Percentiles rank a stretch among this genome's conserved stretches.
Evolutionary conservation across 2,888 invertebrate genomes (phyloP).

Genomic region (Polydrusus pterygomalis): DNA sequence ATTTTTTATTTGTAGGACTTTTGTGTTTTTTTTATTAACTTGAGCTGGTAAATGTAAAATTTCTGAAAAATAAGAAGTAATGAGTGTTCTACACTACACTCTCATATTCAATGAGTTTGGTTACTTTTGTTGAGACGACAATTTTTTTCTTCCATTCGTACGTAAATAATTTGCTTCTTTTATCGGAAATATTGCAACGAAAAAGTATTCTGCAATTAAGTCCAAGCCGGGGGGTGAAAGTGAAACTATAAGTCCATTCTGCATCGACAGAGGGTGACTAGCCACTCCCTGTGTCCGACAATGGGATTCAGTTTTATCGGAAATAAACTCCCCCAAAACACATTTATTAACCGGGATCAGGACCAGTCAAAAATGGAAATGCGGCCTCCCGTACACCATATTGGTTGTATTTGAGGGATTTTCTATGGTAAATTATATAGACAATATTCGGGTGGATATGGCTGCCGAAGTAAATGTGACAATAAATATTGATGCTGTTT

Average conservation of each 20-base stretch:
- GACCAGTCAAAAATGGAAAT: constrained; percentile 72
- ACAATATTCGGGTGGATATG: constrained; percentile 62
- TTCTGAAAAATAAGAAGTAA: too few relatives aligned
- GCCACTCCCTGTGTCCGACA: constrained; percentile 63
- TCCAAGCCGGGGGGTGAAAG: not conserved
- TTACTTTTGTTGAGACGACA: too few relatives aligned
- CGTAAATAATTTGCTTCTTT: too few relatives aligned
- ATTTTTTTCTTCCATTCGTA: too few relatives aligned
- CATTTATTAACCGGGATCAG: constrained; percentile 71
- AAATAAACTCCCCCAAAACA: constrained; percentile 66
- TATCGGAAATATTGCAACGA: too few relatives aligned
- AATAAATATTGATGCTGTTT: constrained; percentile 61
- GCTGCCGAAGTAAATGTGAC: constrained; percentile 58
- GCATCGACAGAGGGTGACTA: constrained; percentile 29
- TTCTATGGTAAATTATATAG: constrained; percentile 68
- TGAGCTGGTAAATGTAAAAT: too few relatives aligned
- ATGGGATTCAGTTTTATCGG: constrained; percentile 60
- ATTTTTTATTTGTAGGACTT: too few relatives aligned
- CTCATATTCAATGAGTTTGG: too few relatives aligned
- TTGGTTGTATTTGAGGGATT: constrained; percentile 67
- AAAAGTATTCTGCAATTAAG: constrained; percentile 15
- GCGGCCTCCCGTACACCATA: constrained; percentile 64
- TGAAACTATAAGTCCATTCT: constrained; percentile 27
- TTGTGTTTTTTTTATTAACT: too few relatives aligned
- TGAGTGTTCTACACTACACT: too few relatives aligned